These are phyloP conservation scores for Proisotoma minuta DNA, from an alignment of 2,888 invertebrate species.

Conservation along the genomic window DNA sequence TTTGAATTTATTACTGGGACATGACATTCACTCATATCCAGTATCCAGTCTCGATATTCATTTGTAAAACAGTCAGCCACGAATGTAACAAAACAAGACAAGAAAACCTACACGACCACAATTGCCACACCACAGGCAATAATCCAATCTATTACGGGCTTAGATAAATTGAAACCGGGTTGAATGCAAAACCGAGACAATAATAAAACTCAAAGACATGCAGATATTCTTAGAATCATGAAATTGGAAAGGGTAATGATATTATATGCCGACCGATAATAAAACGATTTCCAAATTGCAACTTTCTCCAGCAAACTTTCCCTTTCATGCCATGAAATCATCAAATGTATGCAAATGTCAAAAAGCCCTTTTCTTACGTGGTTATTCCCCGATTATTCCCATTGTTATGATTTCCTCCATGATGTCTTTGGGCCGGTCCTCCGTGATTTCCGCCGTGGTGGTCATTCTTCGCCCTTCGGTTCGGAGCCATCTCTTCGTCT, in stretches of 20 bases:
- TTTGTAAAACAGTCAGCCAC: not conserved
- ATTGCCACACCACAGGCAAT: too few species aligned
- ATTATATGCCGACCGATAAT: not conserved
- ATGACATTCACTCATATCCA: not conserved
- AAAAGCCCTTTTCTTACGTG: not conserved
- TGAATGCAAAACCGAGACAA: too few species aligned
- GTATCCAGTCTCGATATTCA: not conserved
- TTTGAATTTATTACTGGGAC: too few species aligned
- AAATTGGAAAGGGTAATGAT: not conserved
- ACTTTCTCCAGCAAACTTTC: too few species aligned
- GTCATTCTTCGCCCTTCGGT: slow-evolving; percentile 7
- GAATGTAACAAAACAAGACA: too few species aligned
- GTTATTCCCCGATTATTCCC: not conserved
- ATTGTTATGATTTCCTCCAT: slow-evolving; percentile 7
- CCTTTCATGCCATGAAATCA: too few species aligned
- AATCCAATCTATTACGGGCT: too few species aligned
- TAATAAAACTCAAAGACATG: too few species aligned
- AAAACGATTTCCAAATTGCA: too few species aligned
- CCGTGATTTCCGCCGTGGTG: not conserved
- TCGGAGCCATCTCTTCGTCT: slow-evolving; percentile 1
- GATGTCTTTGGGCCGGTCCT: not conserved
- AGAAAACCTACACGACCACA: too few species aligned
- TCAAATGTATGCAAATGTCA: too few species aligned
- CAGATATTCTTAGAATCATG: not conserved
- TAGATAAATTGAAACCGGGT: too few species aligned